These are phyloP conservation scores for Epistrophe grossulariae DNA, from an alignment of 2,888 invertebrate species.

Conservation along the genomic window DNA sequence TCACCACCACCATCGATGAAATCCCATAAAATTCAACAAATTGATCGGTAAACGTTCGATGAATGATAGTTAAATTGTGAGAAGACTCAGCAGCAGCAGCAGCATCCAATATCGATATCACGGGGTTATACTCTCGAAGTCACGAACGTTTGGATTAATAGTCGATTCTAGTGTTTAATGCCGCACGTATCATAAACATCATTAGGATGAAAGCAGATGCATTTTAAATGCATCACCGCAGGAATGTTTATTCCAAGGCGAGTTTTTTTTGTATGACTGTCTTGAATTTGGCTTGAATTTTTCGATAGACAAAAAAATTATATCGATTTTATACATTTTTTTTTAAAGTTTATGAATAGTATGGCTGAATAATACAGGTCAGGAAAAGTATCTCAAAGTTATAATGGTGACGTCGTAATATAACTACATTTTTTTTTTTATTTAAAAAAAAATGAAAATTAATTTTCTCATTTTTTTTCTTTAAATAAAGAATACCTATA, in stretches of 20 bases:
- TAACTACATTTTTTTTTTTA: too few species aligned
- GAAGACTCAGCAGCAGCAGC: conserved; percentile 11
- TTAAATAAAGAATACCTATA: too few species aligned
- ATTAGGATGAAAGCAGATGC: conserved; percentile 44
- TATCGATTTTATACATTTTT: neutral
- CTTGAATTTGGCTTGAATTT: conserved; percentile 49
- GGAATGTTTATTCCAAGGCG: conserved; percentile 13
- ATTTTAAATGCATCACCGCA: conserved; percentile 24
- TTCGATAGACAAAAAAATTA: neutral
- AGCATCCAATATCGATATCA: conserved; percentile 33
- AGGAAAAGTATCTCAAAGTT: neutral
- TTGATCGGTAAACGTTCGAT: conserved; percentile 72
- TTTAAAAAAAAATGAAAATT: too few species aligned
- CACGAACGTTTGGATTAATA: conserved; percentile 64
- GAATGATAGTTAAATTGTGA: conserved; percentile 56
- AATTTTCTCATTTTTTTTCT: too few species aligned
- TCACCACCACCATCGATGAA: conserved; percentile 23
- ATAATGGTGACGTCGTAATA: neutral
- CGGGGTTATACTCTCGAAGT: conserved; percentile 41
- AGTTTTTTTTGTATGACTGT: conserved; percentile 56
- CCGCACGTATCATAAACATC: conserved; percentile 51
- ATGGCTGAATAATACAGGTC: neutral
- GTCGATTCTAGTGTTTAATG: conserved; percentile 30
- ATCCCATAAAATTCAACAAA: conserved; percentile 68
- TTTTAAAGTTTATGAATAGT: neutral